A percentile compares a stretch with the other conserved stretches of the same genome.
These are phyloP conservation scores for Apotomis turbidana DNA, from an alignment of 2,888 invertebrate genomes.

Conservation along the genomic window DNA sequence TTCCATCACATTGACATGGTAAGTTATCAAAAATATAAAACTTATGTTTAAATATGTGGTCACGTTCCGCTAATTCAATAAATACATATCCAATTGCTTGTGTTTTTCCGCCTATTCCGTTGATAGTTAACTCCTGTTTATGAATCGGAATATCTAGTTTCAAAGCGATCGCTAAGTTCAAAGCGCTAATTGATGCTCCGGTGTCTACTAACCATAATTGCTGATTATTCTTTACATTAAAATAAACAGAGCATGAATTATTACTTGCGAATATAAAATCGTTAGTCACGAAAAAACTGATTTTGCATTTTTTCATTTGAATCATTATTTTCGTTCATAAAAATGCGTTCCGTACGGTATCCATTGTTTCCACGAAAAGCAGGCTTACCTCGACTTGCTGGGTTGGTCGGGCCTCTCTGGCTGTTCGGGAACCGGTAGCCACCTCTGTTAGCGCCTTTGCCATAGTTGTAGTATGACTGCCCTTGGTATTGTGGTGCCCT, in stretches of 20 bases:
- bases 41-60: slow-evolving; percentile 3
- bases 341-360: slow-evolving; percentile 11
- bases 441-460: neutral
- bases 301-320: neutral
- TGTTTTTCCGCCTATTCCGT: slow-evolving; percentile 13
- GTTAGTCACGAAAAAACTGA: slow-evolving; percentile 20
- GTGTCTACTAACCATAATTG: slow-evolving; percentile 12
- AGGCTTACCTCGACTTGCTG: neutral
- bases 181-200: slow-evolving; percentile 4
- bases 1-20: slow-evolving; percentile 1
- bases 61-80: slow-evolving; percentile 2
- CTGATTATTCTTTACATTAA: slow-evolving; percentile 1
- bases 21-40: slow-evolving; percentile 13
- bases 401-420: neutral
- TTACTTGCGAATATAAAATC: slow-evolving; percentile 14
- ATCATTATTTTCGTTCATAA: neutral
- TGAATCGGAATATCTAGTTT: slow-evolving; percentile 6
- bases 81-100: slow-evolving; percentile 11
- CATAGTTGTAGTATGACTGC: neutral
- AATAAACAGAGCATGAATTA: slow-evolving; percentile 8
- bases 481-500: neutral
- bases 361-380: slow-evolving; percentile 11
- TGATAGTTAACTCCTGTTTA: slow-evolving; percentile 6
- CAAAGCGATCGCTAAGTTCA: slow-evolving; percentile 7
- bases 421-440: slow-evolving; percentile 1